Percentiles rank a stretch among this genome's conserved stretches.
These are phyloP conservation scores for Pseudochaenichthys georgianus DNA, from an alignment of 2,797 vertebrate species.

Conservation along the genomic window DNA sequence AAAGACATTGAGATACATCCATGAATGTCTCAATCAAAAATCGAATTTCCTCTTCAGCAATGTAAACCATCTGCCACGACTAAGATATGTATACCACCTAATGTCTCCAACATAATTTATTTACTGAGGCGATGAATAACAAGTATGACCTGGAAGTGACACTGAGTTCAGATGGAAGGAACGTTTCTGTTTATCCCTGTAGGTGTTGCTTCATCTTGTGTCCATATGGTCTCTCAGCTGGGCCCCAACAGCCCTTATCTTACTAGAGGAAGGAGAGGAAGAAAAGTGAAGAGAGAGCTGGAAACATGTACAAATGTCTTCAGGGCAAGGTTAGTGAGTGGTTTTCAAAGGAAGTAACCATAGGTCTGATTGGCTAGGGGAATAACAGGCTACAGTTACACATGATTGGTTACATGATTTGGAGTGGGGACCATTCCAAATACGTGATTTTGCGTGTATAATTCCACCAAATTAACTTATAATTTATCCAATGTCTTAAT, in stretches of 20 bases:
- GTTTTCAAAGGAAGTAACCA: conserved; percentile 1
- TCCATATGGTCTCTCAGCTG: conserved; percentile 75
- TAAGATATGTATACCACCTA: background rate
- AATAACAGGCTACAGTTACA: background rate
- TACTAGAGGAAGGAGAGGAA: conserved; percentile 34
- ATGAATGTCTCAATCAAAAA: background rate
- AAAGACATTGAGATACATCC: background rate
- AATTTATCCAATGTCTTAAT: background rate
- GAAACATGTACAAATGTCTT: conserved; percentile 1
- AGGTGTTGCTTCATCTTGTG: conserved; percentile 65
- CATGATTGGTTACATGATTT: background rate
- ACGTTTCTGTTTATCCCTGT: conserved; percentile 58
- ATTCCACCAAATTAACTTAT: background rate
- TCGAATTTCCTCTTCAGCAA: background rate
- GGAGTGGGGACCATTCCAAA: conserved; percentile 1
- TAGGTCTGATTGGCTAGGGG: background rate
- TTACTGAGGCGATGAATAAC: background rate
- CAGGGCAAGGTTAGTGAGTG: background rate
- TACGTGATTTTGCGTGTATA: conserved; percentile 1
- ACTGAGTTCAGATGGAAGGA: conserved; percentile 64
- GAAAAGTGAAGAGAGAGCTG: background rate
- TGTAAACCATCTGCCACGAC: background rate
- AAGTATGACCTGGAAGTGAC: conserved; percentile 26
- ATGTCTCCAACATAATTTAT: conserved; percentile 1
- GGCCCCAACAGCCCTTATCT: conserved; percentile 47